phyloP scores from a whole-genome alignment of 2,797 vertebrate species.

The Morus bassanus region DNA sequence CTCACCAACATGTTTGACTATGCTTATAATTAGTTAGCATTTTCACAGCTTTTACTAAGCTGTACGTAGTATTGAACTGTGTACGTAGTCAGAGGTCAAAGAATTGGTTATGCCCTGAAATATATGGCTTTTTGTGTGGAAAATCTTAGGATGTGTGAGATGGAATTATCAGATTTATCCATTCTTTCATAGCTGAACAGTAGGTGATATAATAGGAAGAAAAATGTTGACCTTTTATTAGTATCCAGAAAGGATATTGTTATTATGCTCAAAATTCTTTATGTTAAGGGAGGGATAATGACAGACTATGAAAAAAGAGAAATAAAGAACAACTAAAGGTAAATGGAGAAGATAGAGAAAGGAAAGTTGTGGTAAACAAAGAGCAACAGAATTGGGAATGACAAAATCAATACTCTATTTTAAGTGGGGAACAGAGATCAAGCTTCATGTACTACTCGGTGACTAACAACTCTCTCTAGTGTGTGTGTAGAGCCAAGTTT shows the following conservation, averaged over 20 bases:
- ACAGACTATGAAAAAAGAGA: neutral
- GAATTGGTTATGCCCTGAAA: neutral
- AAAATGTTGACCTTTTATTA: neutral
- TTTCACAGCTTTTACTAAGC: neutral
- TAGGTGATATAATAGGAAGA: neutral
- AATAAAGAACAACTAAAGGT: neutral
- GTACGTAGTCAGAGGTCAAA: neutral
- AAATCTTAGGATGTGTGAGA: neutral
- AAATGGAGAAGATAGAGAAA: neutral
- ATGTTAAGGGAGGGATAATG: neutral
- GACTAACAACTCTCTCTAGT: neutral
- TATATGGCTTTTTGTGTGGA: neutral
- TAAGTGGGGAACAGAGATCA: neutral
- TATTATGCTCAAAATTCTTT: neutral
- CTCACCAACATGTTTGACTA: neutral
- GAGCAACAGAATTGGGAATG: neutral
- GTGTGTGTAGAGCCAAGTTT: neutral
- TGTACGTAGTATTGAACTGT: neutral
- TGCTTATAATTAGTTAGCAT: neutral
- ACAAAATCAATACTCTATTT: constrained; percentile 3
- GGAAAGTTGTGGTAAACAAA: neutral
- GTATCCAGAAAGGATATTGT: neutral
- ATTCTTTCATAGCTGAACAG: neutral
- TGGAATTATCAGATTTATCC: neutral
- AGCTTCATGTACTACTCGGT: neutral